phyloP scores from a whole-genome alignment of 2,888 invertebrate species.

The Augochlorella aurata region DNA sequence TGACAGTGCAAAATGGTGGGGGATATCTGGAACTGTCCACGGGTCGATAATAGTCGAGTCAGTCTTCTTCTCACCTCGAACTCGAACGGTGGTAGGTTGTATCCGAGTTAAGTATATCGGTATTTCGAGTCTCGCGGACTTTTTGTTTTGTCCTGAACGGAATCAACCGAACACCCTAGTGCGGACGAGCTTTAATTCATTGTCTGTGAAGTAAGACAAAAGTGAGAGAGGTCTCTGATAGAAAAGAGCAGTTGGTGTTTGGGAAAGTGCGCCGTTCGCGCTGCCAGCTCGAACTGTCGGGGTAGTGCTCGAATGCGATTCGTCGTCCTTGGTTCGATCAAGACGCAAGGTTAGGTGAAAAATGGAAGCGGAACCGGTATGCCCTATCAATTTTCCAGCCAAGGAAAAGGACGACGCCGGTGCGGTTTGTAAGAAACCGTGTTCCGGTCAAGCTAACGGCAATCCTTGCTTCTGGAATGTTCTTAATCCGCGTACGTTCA shows the following conservation, averaged over 20 bases:
- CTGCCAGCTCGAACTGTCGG: conserved; percentile 22
- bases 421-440: conserved; percentile 56
- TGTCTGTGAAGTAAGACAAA: conserved; percentile 14
- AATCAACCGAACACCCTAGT: not conserved
- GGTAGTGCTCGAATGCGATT: conserved; percentile 55
- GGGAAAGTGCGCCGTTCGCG: conserved; percentile 43
- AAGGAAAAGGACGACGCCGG: conserved; percentile 60
- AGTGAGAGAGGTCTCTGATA: not conserved
- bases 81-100: conserved; percentile 27
- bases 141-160: not conserved
- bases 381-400: conserved; percentile 49
- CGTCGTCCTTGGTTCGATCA: conserved; percentile 50
- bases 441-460: conserved; percentile 60
- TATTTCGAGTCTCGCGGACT: conserved; percentile 5
- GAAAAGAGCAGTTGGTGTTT: not conserved
- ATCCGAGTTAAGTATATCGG: not conserved
- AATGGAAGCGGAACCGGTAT: conserved; percentile 58
- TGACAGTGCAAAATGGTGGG: conserved; percentile 70
- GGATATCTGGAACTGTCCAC: conserved; percentile 67
- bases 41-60: conserved; percentile 83
- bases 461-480: conserved; percentile 83
- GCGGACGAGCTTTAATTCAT: not conserved
- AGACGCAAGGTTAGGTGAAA: conserved; percentile 46
- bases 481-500: conserved; percentile 83
- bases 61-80: conserved; percentile 81